Percentiles rank a stretch among this genome's conserved stretches.
These are phyloP conservation scores for Pachymerium ferrugineum DNA, from an alignment of 2,888 invertebrate species.

Conservation along the genomic window DNA sequence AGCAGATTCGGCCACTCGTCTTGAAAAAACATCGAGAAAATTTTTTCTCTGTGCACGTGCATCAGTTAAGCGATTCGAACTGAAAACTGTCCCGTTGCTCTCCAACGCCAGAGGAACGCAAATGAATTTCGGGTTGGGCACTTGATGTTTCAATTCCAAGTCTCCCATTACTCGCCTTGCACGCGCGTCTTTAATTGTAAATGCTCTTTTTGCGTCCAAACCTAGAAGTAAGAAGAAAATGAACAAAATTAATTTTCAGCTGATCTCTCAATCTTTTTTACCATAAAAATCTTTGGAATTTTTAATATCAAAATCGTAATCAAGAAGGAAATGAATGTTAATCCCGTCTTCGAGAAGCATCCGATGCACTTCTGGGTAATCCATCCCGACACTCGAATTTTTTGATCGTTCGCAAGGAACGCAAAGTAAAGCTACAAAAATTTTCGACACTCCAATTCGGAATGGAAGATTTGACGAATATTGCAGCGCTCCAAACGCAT, in stretches of 20 bases:
- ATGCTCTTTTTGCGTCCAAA: constrained; percentile 68
- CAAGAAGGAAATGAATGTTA: constrained; percentile 74
- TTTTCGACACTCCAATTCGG: constrained; percentile 76
- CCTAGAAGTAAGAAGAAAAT: constrained; percentile 51
- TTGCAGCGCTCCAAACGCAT: constrained; percentile 70
- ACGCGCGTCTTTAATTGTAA: constrained; percentile 67
- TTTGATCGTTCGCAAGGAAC: constrained; percentile 58
- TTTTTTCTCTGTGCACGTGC: constrained; percentile 58
- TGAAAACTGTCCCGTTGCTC: constrained; percentile 69
- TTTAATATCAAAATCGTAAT: constrained; percentile 69
- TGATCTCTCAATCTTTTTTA: constrained; percentile 45
- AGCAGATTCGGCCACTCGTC: constrained; percentile 61
- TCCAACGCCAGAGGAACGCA: constrained; percentile 77
- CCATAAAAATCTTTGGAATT: constrained; percentile 70
- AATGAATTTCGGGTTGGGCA: constrained; percentile 67
- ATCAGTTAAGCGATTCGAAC: constrained; percentile 56
- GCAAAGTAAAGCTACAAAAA: constrained; percentile 74
- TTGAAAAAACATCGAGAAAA: constrained; percentile 61
- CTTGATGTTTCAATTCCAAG: constrained; percentile 63
- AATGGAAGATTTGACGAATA: constrained; percentile 68
- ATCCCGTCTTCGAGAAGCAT: constrained; percentile 73
- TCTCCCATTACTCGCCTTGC: constrained; percentile 62
- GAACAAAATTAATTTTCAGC: background rate
- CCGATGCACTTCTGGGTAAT: constrained; percentile 75
- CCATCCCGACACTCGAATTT: constrained; percentile 44